These are phyloP conservation scores for Corythucha ciliata DNA, from an alignment of 2,888 invertebrate genomes.

Conservation along the genomic window DNA sequence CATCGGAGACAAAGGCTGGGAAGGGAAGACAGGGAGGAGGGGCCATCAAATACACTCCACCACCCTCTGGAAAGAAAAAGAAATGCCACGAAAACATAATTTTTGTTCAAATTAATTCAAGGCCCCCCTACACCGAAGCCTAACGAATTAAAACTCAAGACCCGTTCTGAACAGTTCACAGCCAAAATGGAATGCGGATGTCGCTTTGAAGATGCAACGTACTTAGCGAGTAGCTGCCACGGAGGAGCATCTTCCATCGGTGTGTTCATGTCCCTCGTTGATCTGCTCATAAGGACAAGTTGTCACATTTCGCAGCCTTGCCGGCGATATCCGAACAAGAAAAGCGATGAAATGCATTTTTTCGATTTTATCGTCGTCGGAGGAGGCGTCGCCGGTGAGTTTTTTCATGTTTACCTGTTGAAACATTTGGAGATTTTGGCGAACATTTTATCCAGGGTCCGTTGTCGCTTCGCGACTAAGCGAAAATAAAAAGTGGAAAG, in stretches of 20 bases:
- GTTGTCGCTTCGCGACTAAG: conserved; percentile 45
- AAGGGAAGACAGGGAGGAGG: no score
- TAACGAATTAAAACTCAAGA: no score
- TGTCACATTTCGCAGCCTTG: conserved; percentile 38
- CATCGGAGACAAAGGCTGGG: no score
- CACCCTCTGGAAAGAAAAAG: no score
- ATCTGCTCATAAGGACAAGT: conserved; percentile 35
- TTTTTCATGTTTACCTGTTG: no score
- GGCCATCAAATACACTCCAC: no score
- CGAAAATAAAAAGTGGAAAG: conserved; percentile 42
- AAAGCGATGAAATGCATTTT: conserved; percentile 15
- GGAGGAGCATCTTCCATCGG: conserved; percentile 31
- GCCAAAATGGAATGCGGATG: conserved; percentile 33
- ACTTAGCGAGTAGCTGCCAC: conserved; percentile 34
- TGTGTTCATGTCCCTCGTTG: conserved; percentile 37
- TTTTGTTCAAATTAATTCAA: no score
- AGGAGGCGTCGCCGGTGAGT: conserved; percentile 38
- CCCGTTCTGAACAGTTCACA: no score
- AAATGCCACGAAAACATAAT: no score
- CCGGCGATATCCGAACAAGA: conserved; percentile 29
- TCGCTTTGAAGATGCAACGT: conserved; percentile 36
- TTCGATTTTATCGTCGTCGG: conserved; percentile 38
- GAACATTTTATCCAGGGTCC: conserved; percentile 41
- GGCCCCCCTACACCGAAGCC: no score
- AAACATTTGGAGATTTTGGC: not conserved